phyloP scores from a whole-genome alignment of 2,797 vertebrate species.

The Oreortyx pictus region DNA sequence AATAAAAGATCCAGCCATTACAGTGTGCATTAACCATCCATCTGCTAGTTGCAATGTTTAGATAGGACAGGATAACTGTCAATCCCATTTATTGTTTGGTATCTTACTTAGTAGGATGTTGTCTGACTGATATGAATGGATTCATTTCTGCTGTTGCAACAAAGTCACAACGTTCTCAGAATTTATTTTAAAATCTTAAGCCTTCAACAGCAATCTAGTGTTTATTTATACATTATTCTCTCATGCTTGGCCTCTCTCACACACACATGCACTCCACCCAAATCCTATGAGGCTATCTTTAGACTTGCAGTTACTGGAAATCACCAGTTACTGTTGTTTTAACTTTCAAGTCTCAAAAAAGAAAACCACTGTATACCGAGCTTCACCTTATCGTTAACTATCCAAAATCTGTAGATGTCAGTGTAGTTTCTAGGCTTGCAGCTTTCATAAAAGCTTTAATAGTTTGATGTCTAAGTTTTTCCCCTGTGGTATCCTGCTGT shows the following conservation, averaged over 20 bases:
- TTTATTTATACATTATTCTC: constrained; percentile 34
- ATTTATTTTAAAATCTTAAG: background rate
- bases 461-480: background rate
- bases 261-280: background rate
- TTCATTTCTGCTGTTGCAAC: background rate
- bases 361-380: background rate
- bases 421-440: background rate
- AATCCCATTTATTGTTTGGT: background rate
- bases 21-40: background rate
- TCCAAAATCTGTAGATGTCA: background rate
- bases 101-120: background rate
- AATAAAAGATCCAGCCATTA: background rate
- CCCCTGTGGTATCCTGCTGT: background rate
- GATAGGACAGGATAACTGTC: background rate
- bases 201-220: background rate
- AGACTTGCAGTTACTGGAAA: background rate
- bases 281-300: background rate
- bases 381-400: background rate
- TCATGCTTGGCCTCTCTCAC: background rate
- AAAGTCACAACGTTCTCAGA: background rate
- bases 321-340: background rate
- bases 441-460: background rate
- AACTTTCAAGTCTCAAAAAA: background rate
- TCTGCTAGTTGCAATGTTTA: background rate
- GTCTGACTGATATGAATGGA: background rate